phyloP scores from a whole-genome alignment of 2,113 vertebrate species.

The Onychorhynchus coronatus region DNA sequence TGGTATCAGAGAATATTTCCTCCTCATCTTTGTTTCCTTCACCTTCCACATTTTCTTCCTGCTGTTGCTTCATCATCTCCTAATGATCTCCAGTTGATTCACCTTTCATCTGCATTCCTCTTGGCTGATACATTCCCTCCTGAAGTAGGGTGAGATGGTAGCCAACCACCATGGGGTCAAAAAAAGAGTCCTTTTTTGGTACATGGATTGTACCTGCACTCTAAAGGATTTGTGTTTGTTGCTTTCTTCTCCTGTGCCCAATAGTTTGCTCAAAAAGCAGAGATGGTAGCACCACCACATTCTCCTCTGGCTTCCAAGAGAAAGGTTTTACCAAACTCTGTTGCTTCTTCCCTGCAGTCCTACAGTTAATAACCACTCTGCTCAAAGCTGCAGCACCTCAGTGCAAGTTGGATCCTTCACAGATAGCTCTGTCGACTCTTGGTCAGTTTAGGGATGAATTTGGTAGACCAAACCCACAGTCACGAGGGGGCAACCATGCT shows the following conservation, averaged over 20 bases:
- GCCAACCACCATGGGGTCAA: background rate
- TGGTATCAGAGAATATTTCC: background rate
- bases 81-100: background rate
- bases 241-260: fast-evolving
- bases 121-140: background rate
- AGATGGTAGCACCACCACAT: fast-evolving
- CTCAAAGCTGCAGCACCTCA: background rate
- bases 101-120: background rate
- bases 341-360: background rate
- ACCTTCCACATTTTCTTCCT: background rate
- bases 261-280: background rate
- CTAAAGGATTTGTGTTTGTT: background rate
- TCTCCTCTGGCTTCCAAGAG: background rate
- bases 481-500: background rate
- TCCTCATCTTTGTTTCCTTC: background rate
- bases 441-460: background rate
- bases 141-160: background rate
- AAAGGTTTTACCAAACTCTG: background rate
- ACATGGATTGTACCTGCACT: background rate
- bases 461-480: fast-evolving
- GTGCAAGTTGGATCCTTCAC: background rate
- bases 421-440: fast-evolving
- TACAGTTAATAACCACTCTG: background rate
- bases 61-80: background rate
- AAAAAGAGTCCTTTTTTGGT: background rate